Conservation (phyloP, 1,140 invertebrate species). For the Achatina immaculata region DNA sequence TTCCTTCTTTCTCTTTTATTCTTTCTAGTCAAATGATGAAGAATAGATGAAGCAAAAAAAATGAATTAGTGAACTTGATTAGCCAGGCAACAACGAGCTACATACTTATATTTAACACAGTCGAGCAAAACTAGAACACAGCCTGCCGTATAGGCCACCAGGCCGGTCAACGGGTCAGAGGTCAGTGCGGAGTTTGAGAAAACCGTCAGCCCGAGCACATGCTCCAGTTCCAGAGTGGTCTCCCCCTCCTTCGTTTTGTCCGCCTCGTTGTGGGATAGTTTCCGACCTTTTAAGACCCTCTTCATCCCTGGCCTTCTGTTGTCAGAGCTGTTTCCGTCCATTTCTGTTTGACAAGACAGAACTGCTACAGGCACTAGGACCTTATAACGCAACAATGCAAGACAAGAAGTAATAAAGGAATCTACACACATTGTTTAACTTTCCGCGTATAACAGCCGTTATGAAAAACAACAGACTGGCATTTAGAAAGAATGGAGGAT, state of each 20-base stretch:
- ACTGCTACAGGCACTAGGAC: no score
- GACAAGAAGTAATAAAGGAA: no score
- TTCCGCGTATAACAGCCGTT: no score
- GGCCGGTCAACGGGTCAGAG: constrained; percentile 16
- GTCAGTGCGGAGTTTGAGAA: constrained; percentile 34
- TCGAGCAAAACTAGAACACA: constrained; percentile 27
- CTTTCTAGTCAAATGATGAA: no score
- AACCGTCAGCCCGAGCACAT: constrained; percentile 31
- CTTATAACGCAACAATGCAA: no score
- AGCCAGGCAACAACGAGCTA: no score
- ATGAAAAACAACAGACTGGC: no score
- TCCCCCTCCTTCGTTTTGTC: neutral
- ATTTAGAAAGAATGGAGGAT: no score
- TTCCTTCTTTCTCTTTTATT: no score
- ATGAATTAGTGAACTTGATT: no score
- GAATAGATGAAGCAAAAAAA: no score
- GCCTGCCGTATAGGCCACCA: constrained; percentile 32
- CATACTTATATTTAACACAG: constrained; percentile 34
- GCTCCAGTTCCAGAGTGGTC: constrained; percentile 13
- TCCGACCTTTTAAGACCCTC: neutral
- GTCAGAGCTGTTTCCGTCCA: constrained; percentile 11
- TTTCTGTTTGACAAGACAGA: neutral
- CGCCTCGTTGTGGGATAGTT: neutral
- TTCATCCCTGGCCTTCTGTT: neutral
- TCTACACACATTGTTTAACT: no score